Base-by-base conservation (phyloP, 2,888 invertebrate species). In the Malacosoma neustria region DNA sequence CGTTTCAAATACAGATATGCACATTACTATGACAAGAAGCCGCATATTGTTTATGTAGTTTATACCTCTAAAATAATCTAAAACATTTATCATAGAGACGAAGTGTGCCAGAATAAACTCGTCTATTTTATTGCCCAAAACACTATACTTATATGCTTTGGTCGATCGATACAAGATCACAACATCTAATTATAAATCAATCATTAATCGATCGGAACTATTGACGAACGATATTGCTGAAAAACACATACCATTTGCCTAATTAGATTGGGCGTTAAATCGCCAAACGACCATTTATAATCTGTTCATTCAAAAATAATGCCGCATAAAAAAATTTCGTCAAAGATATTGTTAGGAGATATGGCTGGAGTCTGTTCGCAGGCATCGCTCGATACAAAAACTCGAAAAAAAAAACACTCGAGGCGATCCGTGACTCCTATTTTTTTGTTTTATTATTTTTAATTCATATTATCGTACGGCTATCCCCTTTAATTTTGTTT, bases 251-350 rank as follows among this genome's bases (percentile, higher is more conserved):
- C 84, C 82, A 81, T 84, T 84, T 84, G 70, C 81, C 75, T 85
- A 85, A 85, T 85, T 81, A 82, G 80, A 84, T 84, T 82, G 85
- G 81, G 85, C 85, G 85, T 82, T 81, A 85, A 85, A 85, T 85
- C 81, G 82, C 80, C 74, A 79, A 82, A 82, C 82, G 75, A 72
- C 74, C 82, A 81, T 84, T 80, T 81, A 85, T 82, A 84, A 84
- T 82, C 82, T 75, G 84, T 82, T 80, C 81, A 79, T 81, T 80
- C 80, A 76, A 82, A 81, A 84, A 85, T 85, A 84, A 84, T 76
- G 73, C 75, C 56, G 73, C 63, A 77, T 82, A 82, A 81, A 82
- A 84, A 82, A 71, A n/a, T n/a, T 80, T 79, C 84, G 82, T 84
- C 84, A 84, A 79, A 82, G 85, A 85, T 84, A 84, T 84, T 81